phyloP scores from a whole-genome alignment of 2,113 vertebrate species.

The Mellivora capensis region DNA sequence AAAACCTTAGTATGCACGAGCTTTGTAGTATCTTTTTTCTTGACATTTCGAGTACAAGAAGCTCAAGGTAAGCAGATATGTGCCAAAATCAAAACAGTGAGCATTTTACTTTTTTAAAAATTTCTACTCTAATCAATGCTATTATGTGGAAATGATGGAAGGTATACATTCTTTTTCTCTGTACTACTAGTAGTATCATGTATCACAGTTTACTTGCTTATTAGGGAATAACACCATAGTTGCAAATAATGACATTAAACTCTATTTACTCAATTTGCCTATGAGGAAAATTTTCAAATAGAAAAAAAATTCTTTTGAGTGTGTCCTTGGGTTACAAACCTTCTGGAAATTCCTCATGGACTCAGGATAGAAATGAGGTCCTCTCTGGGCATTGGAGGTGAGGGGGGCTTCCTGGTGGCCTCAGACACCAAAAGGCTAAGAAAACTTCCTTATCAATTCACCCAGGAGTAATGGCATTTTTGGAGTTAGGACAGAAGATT shows the following conservation, averaged over 20 bases:
- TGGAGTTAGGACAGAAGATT: neutral
- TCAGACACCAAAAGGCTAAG: neutral
- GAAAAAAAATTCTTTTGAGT: neutral
- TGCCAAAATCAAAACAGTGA: neutral
- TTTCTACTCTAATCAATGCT: neutral
- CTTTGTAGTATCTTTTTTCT: neutral
- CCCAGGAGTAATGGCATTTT: neutral
- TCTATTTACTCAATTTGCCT: neutral
- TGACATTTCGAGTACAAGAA: neutral
- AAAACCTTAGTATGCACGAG: neutral
- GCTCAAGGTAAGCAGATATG: neutral
- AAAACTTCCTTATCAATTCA: neutral
- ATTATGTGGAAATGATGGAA: neutral
- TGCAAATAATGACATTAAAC: neutral
- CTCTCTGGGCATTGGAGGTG: neutral
- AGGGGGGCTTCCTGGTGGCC: rapidly evolving
- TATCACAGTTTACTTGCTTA: neutral
- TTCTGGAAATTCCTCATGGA: neutral
- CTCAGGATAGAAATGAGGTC: neutral
- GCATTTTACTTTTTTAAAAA: neutral
- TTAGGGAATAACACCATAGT: neutral
- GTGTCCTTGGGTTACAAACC: neutral
- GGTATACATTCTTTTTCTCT: neutral
- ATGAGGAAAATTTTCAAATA: neutral
- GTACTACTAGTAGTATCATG: too few species aligned